phyloP scores from a whole-genome alignment of 1,140 invertebrate genomes.

The Atta texana region DNA sequence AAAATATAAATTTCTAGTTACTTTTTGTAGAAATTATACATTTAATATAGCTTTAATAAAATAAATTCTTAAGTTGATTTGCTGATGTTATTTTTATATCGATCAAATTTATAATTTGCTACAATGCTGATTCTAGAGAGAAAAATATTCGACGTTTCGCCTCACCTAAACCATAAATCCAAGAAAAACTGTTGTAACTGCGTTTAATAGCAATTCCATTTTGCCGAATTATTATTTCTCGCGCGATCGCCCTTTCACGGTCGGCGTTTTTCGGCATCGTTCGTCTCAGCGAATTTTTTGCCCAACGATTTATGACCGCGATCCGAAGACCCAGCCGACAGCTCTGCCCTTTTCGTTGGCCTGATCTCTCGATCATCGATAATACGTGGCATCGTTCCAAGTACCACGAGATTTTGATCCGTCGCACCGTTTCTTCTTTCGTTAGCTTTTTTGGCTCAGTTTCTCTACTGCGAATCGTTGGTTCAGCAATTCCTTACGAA shows the following conservation, averaged over 20 bases:
- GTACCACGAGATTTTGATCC: slow-evolving; percentile 38
- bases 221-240: slow-evolving; percentile 55
- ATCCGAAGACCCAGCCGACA: slow-evolving; percentile 43
- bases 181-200: slow-evolving; percentile 28
- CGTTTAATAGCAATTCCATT: slow-evolving; percentile 41
- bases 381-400: slow-evolving; percentile 61
- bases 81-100: not conserved
- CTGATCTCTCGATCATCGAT: slow-evolving; percentile 63
- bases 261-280: slow-evolving; percentile 46
- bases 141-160: not conserved
- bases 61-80: not conserved
- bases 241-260: slow-evolving; percentile 32
- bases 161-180: not conserved
- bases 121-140: not conserved
- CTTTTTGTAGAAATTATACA: too few relatives aligned
- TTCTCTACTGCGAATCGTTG: slow-evolving; percentile 40
- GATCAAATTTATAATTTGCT: slow-evolving; percentile 5
- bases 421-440: slow-evolving; percentile 7
- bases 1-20: too few relatives aligned
- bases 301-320: slow-evolving; percentile 44
- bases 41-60: not conserved
- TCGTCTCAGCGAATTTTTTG: slow-evolving; percentile 61
- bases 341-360: slow-evolving; percentile 30
- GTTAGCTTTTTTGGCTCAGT: slow-evolving; percentile 17
- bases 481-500: not conserved